phyloP scores from a whole-genome alignment of 1,140 invertebrate species.

The Trachelipus rathkii region DNA sequence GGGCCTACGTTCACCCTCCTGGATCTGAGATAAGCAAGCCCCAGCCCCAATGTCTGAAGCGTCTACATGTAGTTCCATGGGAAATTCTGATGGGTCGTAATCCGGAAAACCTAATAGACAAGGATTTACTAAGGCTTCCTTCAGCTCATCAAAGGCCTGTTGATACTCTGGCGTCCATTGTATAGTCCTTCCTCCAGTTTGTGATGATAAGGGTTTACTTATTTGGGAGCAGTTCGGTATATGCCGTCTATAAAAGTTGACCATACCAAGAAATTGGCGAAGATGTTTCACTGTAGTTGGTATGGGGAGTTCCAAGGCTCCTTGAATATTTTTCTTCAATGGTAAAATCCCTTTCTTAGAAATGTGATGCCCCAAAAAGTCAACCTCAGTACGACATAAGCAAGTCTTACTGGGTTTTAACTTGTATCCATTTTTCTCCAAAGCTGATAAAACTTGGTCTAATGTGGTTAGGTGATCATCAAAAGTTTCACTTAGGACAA shows the following conservation, averaged over 20 bases:
- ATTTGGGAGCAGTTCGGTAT: background rate
- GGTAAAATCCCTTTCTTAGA: background rate
- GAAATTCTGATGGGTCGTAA: background rate
- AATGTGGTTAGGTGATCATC: too few species aligned
- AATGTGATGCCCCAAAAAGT: background rate
- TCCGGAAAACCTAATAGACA: background rate
- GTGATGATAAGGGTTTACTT: background rate
- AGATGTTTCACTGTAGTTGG: background rate
- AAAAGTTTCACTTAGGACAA: too few species aligned
- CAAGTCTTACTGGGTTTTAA: background rate
- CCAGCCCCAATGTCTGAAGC: background rate
- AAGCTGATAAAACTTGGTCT: background rate
- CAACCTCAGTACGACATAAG: background rate
- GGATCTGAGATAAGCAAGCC: background rate
- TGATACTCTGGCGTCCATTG: background rate
- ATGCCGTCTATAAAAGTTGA: background rate
- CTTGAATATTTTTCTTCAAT: background rate
- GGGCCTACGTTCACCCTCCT: background rate
- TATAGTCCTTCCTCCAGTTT: background rate
- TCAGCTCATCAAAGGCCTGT: background rate
- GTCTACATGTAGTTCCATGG: constrained; percentile 2
- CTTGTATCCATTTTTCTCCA: background rate
- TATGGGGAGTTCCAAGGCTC: background rate
- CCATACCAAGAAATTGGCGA: background rate
- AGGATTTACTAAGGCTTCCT: background rate